These are phyloP conservation scores for Andrena dorsata DNA, from an alignment of 2,888 invertebrate genomes.

Conservation along the genomic window DNA sequence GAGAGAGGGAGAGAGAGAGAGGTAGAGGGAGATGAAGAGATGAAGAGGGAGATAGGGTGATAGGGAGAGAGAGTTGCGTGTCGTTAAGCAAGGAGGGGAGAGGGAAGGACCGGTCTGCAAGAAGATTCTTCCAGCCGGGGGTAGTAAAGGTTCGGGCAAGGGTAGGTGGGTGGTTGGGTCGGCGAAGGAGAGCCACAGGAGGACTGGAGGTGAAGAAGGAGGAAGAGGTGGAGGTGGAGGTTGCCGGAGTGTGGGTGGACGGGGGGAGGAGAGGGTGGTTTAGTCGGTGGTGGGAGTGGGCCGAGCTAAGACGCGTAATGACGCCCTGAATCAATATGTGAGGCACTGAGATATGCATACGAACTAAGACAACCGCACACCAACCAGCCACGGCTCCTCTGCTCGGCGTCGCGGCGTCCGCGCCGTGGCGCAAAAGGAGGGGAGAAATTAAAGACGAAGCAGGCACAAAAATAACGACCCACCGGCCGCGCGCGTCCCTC, in stretches of 20 bases:
- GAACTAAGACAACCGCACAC: constrained; percentile 84
- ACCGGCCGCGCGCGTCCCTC: constrained; percentile 66
- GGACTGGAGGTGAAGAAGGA: constrained; percentile 68
- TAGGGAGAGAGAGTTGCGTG: constrained; percentile 47
- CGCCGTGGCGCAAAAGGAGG: constrained; percentile 77
- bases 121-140: constrained; percentile 74
- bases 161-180: constrained; percentile 69
- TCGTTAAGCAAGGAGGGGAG: constrained; percentile 54
- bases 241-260: constrained; percentile 50
- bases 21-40: constrained; percentile 20
- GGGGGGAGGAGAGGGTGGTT: constrained; percentile 70
- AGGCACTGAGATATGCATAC: constrained; percentile 85
- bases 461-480: constrained; percentile 85
- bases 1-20: neutral
- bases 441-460: constrained; percentile 85
- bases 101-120: constrained; percentile 71
- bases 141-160: constrained; percentile 71
- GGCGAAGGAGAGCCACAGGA: constrained; percentile 74
- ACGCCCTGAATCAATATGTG: constrained; percentile 85
- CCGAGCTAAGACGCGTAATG: constrained; percentile 85
- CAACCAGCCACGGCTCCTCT: constrained; percentile 69
- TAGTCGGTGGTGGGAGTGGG: constrained; percentile 76
- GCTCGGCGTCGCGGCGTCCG: constrained; percentile 75
- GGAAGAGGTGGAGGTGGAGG: constrained; percentile 64
- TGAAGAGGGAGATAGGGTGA: constrained; percentile 13